Evolutionary conservation across 2,797 vertebrate species (phyloP), one percentile per base, ranked within the genome.

Genomic region (Poeciliopsis infans): DNA sequence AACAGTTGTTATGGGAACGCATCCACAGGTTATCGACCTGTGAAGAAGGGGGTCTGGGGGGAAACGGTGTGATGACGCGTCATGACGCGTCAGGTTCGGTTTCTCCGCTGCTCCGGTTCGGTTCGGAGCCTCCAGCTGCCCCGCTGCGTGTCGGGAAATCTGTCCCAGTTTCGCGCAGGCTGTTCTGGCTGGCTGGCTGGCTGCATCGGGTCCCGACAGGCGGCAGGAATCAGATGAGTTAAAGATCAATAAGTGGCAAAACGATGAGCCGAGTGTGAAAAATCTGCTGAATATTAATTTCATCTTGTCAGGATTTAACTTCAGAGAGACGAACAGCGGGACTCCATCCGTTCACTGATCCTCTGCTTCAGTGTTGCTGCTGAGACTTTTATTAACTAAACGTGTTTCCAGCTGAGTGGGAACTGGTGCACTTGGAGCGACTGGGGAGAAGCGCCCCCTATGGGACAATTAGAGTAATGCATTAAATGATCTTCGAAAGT

Each of bases 221-320:
- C 75, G 41, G 64, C 33, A 41, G 75, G n/a, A 39, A 28, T 77
- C 75, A 69, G 64, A 68, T 69, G 75, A 39, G 61, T 68, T 76
- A 49, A 76, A 68, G 46, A 76, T 76, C 75, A 69, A 77, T 77
- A 68, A 53, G 39, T 39, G 49, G 31, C 49, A 51, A 73, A 36
- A 16, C 28, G 75, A 68, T 39, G 43, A 47, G 33, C 72, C 4
- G 23, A 41, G 49, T 25, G 36, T 47, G 28, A 20, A 61, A 75
- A 75, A 74, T 57, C 33, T 47, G 43, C 28, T 47, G 43, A 47
- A 64, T 75, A 23, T 46, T 64, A 20, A 18, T 61, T 75, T 57
- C 4, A 74, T 57, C 25, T 28, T 2, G 53, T 75, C 41, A 45
- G 36, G 41, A 43, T 45, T 18, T 43, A 57, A 59, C 36, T 28